Base-by-base conservation (phyloP, 2,888 invertebrate species). In the Amphiduros pacificus region DNA sequence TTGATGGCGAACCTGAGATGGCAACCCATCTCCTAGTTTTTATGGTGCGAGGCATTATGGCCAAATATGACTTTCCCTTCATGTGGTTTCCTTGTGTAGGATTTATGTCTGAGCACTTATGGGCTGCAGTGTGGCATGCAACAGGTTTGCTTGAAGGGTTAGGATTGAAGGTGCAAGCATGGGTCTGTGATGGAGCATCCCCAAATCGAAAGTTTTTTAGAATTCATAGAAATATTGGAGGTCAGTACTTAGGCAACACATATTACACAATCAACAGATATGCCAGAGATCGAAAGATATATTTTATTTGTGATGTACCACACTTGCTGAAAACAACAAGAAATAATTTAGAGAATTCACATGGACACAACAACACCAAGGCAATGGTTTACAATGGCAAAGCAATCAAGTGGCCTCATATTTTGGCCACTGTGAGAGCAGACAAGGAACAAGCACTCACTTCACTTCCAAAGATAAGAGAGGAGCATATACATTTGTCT, bases 151-250 rank as follows among this genome's bases (percentile, higher is more conserved):
- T 55, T 24, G 55, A 55, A 26, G 44, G 44, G 22, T 6, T 55
- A 4, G 55, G 44, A 11, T 28, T 55, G 5, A 14, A 14, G 24
- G 55, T 55, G 6, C 17, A 17, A n/a, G 32, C 40, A 17, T 26
- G 32, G 44, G 40, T 40, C n/a, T 55, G 55, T 41, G 55, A 55
- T 44, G 55, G 55, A 24, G 55, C 55, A 14, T 41, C 55, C 24
- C 44, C 44, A 9, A 36, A 55, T 32, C 17, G 55, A n/a, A 55
- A 55, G 27, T 55, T 55, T 26, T 55, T 55, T 44, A 27, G 40
- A 26, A 55, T 27, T 17, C 55, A 55, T 14, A 40, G 22, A 22
- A n/a, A 27, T 4, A 26, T 11, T 26, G 52, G 52, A 11, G 28
- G 26, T 9, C 22, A 17, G 27, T 51, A 44, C 26, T 24, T 14